A percentile compares a stretch with the other conserved stretches of the same genome.
Conservation (phyloP, 2,888 invertebrate genomes). For the Drosophila peninsularis region DNA sequence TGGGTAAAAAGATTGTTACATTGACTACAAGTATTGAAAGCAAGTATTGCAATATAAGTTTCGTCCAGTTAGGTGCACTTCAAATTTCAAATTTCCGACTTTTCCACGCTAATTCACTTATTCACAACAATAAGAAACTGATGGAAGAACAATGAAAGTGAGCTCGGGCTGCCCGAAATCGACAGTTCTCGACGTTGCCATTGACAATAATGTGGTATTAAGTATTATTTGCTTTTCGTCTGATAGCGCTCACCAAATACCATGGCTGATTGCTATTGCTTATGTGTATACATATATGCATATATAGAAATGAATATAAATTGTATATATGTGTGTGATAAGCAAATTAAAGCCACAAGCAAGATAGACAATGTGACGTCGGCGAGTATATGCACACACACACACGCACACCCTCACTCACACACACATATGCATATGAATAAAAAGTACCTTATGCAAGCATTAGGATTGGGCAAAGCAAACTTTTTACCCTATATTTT, state of each 20-base stretch:
- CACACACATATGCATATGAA: neutral
- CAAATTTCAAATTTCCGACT: neutral
- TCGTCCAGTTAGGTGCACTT: neutral
- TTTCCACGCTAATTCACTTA: neutral
- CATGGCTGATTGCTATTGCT: slow-evolving; percentile 53
- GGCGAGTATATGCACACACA: slow-evolving; percentile 8
- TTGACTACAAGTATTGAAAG: too few species aligned
- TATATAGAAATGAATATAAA: slow-evolving; percentile 11
- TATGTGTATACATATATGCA: slow-evolving; percentile 13
- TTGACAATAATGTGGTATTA: slow-evolving; percentile 78
- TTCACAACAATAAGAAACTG: slow-evolving; percentile 31
- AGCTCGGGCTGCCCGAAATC: slow-evolving; percentile 32
- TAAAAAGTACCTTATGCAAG: slow-evolving; percentile 19
- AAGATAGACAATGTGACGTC: slow-evolving; percentile 72
- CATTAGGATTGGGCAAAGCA: slow-evolving; percentile 6
- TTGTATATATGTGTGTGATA: slow-evolving; percentile 49
- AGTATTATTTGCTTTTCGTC: slow-evolving; percentile 71
- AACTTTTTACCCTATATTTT: neutral
- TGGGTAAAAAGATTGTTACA: neutral
- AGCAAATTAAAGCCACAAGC: slow-evolving; percentile 73
- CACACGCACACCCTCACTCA: neutral
- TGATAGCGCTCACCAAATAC: slow-evolving; percentile 59
- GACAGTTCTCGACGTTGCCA: slow-evolving; percentile 51
- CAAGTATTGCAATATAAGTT: too few species aligned
- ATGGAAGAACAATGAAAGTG: slow-evolving; percentile 26